These are phyloP conservation scores for Hydra vulgaris DNA, from an alignment of 30 jellyfish, hydroid and myxozoan species.

Conservation along the genomic window DNA sequence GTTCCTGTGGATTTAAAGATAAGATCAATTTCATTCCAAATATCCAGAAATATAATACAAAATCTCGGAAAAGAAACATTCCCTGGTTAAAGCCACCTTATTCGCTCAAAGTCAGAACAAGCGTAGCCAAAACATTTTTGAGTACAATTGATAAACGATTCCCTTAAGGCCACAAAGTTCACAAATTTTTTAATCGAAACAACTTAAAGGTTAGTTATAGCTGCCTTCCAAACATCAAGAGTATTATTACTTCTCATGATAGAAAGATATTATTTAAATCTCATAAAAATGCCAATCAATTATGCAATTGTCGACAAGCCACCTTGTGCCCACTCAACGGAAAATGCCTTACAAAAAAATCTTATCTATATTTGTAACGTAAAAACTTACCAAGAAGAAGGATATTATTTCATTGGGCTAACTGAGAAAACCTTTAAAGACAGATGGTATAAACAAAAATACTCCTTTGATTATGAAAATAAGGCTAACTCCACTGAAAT, in stretches of 20 bases:
- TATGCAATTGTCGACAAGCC: conserved; percentile 49
- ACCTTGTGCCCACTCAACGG: conserved; percentile 28
- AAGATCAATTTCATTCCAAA: too few relatives aligned
- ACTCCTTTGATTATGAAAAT: conserved; percentile 18
- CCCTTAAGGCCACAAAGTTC: conserved; percentile 36
- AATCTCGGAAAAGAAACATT: not conserved
- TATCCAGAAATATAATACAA: not conserved
- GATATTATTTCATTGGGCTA: conserved; percentile 31
- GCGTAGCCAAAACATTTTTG: conserved; percentile 35
- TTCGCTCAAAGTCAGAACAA: conserved; percentile 46
- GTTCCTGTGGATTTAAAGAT: conserved; percentile 24
- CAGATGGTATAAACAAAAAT: conserved; percentile 27
- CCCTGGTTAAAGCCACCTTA: conserved; percentile 49
- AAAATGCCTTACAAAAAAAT: conserved; percentile 32
- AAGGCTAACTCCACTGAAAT: conserved; percentile 35
- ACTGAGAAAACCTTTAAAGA: conserved; percentile 38
- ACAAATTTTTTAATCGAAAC: conserved; percentile 39
- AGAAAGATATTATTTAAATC: conserved; percentile 16
- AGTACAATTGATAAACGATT: conserved; percentile 31
- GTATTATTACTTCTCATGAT: conserved; percentile 30
- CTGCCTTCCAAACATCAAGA: conserved; percentile 31
- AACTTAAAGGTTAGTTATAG: conserved; percentile 30
- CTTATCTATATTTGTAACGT: conserved; percentile 27
- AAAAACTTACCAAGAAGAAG: conserved; percentile 4
- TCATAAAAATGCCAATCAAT: not conserved